A percentile compares a stretch with the other conserved stretches of the same genome.
Conservation (phyloP, 2,888 invertebrate genomes). For the Parelbella ahira region DNA sequence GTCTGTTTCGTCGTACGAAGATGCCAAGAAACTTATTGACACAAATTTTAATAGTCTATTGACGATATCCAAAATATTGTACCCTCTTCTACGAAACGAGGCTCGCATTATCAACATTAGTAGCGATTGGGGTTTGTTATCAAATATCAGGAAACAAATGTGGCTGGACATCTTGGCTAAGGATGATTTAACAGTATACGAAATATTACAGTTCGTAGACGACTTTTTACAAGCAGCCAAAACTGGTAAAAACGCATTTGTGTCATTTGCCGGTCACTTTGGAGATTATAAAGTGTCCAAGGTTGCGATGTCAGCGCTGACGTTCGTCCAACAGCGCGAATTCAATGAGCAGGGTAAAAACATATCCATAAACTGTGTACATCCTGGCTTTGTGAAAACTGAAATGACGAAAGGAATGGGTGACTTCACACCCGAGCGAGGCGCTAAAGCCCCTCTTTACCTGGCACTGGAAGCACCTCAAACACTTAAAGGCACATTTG, state of each 20-base stretch:
- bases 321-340: constrained; percentile 70
- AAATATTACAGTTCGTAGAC: constrained; percentile 76
- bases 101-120: constrained; percentile 89
- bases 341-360: constrained; percentile 72
- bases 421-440: constrained; percentile 67
- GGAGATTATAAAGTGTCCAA: constrained; percentile 77
- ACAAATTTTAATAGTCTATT: constrained; percentile 87
- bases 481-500: constrained; percentile 65
- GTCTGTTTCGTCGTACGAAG: constrained; percentile 83
- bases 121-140: constrained; percentile 78
- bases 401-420: constrained; percentile 77
- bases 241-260: constrained; percentile 63
- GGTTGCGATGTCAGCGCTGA: constrained; percentile 70
- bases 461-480: constrained; percentile 70
- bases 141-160: constrained; percentile 66
- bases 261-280: constrained; percentile 67
- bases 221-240: constrained; percentile 79
- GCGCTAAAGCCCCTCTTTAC: constrained; percentile 65
- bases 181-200: constrained; percentile 71
- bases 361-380: constrained; percentile 72
- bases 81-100: constrained; percentile 85
- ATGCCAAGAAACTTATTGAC: constrained; percentile 85
- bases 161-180: constrained; percentile 68
- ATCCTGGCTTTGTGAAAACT: constrained; percentile 74
- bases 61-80: constrained; percentile 83